Conservation (phyloP, 2,797 vertebrate genomes). For the Leuciscus waleckii region DNA sequence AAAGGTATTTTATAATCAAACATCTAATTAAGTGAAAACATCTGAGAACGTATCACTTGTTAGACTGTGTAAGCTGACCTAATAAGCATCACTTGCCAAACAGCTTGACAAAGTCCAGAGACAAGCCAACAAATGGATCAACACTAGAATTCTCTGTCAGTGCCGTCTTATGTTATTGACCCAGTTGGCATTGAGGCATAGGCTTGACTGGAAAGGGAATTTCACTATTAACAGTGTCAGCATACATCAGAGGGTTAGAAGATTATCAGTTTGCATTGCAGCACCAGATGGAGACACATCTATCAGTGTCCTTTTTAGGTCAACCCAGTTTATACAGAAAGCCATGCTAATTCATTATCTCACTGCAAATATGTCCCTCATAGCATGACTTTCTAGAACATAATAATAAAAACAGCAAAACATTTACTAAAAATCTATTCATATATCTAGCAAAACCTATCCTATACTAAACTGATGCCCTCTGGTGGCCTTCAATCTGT, state of each 20-base stretch:
- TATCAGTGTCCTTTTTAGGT: conserved; percentile 54
- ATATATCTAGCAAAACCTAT: neutral
- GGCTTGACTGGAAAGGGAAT: conserved; percentile 21
- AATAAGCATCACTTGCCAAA: neutral
- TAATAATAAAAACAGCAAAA: neutral
- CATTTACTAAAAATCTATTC: neutral
- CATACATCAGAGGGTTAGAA: conserved; percentile 36
- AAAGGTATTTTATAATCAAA: neutral
- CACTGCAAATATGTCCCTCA: neutral
- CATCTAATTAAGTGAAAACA: neutral
- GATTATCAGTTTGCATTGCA: conserved; percentile 54
- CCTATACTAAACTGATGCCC: conserved; percentile 22
- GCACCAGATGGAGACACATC: conserved; percentile 68
- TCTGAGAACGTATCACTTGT: neutral
- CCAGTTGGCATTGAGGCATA: conserved; percentile 33
- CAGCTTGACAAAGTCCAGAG: neutral
- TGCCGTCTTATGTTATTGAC: conserved; percentile 36
- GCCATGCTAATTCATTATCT: conserved; percentile 59
- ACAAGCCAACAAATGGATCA: conserved; percentile 41
- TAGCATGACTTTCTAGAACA: neutral
- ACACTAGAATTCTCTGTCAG: conserved; percentile 13
- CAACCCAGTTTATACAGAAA: conserved; percentile 38
- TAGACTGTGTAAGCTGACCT: neutral
- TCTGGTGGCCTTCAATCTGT: conserved; percentile 38
- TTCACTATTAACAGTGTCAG: conserved; percentile 30